phyloP scores from a whole-genome alignment of 2,888 invertebrate genomes.

The Euclidia mi region DNA sequence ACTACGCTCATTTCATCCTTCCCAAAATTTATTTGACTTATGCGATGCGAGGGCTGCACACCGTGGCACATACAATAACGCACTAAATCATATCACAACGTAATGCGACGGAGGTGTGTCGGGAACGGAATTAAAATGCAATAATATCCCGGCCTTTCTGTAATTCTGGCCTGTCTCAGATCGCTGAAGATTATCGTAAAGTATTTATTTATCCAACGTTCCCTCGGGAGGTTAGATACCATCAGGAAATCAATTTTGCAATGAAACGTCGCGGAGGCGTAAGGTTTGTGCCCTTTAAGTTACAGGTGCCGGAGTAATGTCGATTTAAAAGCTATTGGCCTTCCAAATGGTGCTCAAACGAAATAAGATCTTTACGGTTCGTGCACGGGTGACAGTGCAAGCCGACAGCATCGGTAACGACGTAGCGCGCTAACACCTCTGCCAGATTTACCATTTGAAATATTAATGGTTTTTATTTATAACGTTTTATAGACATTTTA shows the following conservation, averaged over 20 bases:
- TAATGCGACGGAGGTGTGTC: slow-evolving; percentile 85
- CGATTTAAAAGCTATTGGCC: slow-evolving; percentile 70
- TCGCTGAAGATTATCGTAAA: slow-evolving; percentile 85
- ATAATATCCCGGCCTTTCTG: slow-evolving; percentile 82
- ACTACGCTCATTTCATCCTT: slow-evolving; percentile 70
- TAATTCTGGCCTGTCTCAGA: slow-evolving; percentile 87
- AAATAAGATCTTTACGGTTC: slow-evolving; percentile 12
- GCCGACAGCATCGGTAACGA: neutral
- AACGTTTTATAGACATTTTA: slow-evolving; percentile 27
- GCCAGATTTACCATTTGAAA: neutral
- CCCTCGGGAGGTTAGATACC: slow-evolving; percentile 86
- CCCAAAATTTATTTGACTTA: slow-evolving; percentile 78
- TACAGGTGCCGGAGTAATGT: slow-evolving; percentile 75
- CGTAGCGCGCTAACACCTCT: neutral
- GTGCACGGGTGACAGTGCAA: neutral
- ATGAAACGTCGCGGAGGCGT: slow-evolving; percentile 86
- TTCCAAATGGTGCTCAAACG: slow-evolving; percentile 43
- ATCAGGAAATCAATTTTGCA: slow-evolving; percentile 89
- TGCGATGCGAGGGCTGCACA: slow-evolving; percentile 61
- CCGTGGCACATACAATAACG: slow-evolving; percentile 76
- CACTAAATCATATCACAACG: slow-evolving; percentile 84
- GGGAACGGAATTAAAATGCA: slow-evolving; percentile 86
- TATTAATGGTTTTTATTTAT: slow-evolving; percentile 6
- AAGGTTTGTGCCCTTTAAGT: slow-evolving; percentile 77
- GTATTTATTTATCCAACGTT: slow-evolving; percentile 88